Percentiles rank a stretch among this genome's conserved stretches.
Evolutionary conservation across 2,113 vertebrate genomes (phyloP).

Genomic region (Xyrauchen texanus): DNA sequence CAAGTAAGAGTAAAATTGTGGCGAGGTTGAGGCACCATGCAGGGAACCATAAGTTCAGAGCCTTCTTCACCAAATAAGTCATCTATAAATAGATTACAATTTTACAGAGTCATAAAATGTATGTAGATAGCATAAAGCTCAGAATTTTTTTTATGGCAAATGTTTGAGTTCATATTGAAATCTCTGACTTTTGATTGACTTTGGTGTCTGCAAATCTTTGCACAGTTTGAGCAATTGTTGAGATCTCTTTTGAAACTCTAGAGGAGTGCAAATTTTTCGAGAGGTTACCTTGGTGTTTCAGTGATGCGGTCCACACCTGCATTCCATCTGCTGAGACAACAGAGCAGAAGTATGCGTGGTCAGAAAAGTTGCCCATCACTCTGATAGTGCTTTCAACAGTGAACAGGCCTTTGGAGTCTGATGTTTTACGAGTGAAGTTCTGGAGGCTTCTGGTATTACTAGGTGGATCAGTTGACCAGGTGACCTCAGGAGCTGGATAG

Average conservation of each 20-base stretch:
- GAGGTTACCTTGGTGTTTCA: conserved; percentile 70
- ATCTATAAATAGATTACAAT: conserved; percentile 55
- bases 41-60: conserved; percentile 66
- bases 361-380: conserved; percentile 65
- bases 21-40: conserved; percentile 59
- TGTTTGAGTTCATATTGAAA: too few species aligned
- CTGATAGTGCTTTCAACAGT: conserved; percentile 68
- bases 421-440: conserved; percentile 65
- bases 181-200: too few species aligned
- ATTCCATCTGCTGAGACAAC: conserved; percentile 67
- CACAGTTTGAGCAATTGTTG: too few species aligned
- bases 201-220: too few species aligned
- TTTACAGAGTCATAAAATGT: too few species aligned
- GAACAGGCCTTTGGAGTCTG: conserved; percentile 71
- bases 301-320: conserved; percentile 73
- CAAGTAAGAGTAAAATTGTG: conserved; percentile 74
- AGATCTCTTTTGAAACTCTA: too few species aligned
- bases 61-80: conserved; percentile 63
- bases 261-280: too few species aligned
- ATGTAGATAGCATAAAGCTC: too few species aligned
- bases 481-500: conserved; percentile 69
- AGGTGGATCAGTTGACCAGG: conserved; percentile 54
- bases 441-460: conserved; percentile 50
- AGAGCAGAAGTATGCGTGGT: conserved; percentile 71
- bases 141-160: too few species aligned